Evolutionary conservation across 2,888 invertebrate species (phyloP).

Genomic region (Drosophila maculinotata): DNA sequence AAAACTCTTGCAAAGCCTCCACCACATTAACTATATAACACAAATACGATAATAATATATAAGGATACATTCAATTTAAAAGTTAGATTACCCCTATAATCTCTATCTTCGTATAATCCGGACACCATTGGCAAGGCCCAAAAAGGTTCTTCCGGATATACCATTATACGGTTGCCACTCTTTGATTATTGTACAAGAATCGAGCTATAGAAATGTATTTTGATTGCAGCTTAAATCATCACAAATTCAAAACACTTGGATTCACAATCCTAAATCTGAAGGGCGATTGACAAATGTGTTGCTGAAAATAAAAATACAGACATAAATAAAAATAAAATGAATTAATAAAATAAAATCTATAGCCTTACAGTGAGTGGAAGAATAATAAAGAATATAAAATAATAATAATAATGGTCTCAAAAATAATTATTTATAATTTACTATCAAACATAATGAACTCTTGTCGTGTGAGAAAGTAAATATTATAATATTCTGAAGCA

Average conservation of each 20-base stretch:
- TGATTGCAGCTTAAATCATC: constrained; percentile 43
- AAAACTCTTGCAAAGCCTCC: constrained; percentile 97
- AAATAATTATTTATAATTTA: too few species aligned
- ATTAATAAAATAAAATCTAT: constrained; percentile 6
- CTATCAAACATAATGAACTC: too few species aligned
- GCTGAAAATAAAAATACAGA: constrained; percentile 33
- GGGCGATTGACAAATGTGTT: constrained; percentile 2
- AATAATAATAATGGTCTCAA: too few species aligned
- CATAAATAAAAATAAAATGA: constrained; percentile 2
- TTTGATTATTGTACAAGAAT: constrained; percentile 38
- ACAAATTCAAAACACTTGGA: constrained; percentile 34
- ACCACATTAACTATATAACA: constrained; percentile 93
- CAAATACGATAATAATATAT: too few species aligned
- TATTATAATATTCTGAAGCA: too few species aligned
- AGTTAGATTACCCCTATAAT: constrained; percentile 83
- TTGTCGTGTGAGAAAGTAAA: too few species aligned
- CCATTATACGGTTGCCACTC: constrained; percentile 79
- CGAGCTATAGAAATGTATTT: constrained; percentile 18
- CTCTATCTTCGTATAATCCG: constrained; percentile 84
- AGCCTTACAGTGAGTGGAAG: too few species aligned
- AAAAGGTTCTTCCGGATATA: constrained; percentile 85
- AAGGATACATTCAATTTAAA: not conserved
- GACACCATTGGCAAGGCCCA: constrained; percentile 85
- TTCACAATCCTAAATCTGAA: constrained; percentile 19
- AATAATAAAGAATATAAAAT: too few species aligned